Evolutionary conservation across 2,888 invertebrate species (phyloP).

Genomic region (Cephonodes hylas): DNA sequence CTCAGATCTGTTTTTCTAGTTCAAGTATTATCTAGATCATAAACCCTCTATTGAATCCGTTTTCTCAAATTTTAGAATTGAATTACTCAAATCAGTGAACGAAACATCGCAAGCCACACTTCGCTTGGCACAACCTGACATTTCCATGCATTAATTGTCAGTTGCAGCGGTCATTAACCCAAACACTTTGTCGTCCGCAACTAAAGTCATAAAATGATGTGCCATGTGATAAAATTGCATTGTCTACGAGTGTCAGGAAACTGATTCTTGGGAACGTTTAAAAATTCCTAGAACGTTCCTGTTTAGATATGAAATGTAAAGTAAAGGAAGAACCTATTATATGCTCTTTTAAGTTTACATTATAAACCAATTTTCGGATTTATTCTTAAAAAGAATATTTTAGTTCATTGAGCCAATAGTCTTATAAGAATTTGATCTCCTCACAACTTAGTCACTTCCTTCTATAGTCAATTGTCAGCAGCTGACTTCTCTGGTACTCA

Average conservation of each 20-base stretch:
- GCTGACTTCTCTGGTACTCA: too few relatives aligned
- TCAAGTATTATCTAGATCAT: too few relatives aligned
- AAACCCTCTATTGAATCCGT: too few relatives aligned
- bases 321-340: background rate
- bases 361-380: too few relatives aligned
- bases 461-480: too few relatives aligned
- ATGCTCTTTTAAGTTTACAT: too few relatives aligned
- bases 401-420: too few relatives aligned
- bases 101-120: background rate
- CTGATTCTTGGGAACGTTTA: background rate
- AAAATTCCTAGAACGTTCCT: background rate
- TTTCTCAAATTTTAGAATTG: background rate
- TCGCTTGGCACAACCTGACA: conserved; percentile 6
- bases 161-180: background rate
- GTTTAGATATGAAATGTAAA: background rate
- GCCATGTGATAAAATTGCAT: background rate
- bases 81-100: background rate
- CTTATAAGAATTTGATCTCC: too few relatives aligned
- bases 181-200: background rate
- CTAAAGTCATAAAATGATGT: background rate
- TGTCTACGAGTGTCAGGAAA: background rate
- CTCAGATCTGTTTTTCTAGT: too few relatives aligned
- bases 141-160: conserved; percentile 4
- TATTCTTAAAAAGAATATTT: too few relatives aligned
- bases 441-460: too few relatives aligned